phyloP scores from a whole-genome alignment of 2,888 invertebrate species.

The Odiellus spinosus region DNA sequence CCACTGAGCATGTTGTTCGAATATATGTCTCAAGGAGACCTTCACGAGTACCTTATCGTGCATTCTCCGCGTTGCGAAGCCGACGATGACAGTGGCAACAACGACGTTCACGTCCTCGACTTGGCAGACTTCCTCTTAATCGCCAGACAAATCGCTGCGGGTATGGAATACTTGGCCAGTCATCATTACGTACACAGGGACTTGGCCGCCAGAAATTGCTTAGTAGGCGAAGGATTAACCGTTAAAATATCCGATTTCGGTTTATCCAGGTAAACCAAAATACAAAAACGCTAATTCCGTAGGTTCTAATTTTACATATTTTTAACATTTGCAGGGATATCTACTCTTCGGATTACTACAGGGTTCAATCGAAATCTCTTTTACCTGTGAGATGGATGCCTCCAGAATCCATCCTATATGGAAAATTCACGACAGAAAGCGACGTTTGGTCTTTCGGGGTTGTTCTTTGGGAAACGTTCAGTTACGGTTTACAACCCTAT shows the following conservation, averaged over 20 bases:
- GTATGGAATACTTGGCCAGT: slow-evolving; percentile 41
- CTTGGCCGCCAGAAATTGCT: slow-evolving; percentile 84
- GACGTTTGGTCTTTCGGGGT: slow-evolving; percentile 99
- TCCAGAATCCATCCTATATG: slow-evolving; percentile 93
- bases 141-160: slow-evolving; percentile 63
- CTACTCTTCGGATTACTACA: slow-evolving; percentile 79
- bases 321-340: slow-evolving; percentile 76
- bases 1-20: slow-evolving; percentile 79
- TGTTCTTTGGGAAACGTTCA: slow-evolving; percentile 96
- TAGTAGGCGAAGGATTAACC: slow-evolving; percentile 82
- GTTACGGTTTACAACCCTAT: slow-evolving; percentile 92
- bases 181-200: slow-evolving; percentile 95
- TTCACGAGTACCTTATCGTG: slow-evolving; percentile 84
- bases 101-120: slow-evolving; percentile 16
- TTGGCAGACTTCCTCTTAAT: slow-evolving; percentile 63
- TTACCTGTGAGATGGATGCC: slow-evolving; percentile 98
- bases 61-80: slow-evolving; percentile 58
- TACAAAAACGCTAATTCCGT: no score
- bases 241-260: slow-evolving; percentile 98
- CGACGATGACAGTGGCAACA: slow-evolving; percentile 40
- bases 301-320: no score
- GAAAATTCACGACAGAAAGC: slow-evolving; percentile 91
- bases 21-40: slow-evolving; percentile 88
- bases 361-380: slow-evolving; percentile 85
- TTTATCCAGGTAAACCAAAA: slow-evolving; percentile 42